Evolutionary conservation across 1,140 invertebrate genomes (phyloP).

Genomic region (Andricus grossulariae): DNA sequence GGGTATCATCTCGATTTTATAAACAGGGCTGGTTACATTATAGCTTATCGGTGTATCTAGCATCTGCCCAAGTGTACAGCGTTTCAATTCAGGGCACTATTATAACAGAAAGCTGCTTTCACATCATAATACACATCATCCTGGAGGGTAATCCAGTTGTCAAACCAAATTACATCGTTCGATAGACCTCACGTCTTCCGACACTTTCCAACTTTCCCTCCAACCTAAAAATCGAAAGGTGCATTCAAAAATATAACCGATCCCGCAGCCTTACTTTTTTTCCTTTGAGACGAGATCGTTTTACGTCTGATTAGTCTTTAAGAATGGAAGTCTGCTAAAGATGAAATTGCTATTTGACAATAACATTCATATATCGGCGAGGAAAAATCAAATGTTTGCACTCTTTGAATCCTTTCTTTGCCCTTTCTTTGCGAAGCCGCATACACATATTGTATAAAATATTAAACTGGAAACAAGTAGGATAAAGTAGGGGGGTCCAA

Average conservation of each 20-base stretch:
- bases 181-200: slow-evolving; percentile 37
- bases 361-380: slow-evolving; percentile 4
- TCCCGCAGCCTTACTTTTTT: slow-evolving; percentile 4
- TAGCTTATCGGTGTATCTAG: slow-evolving; percentile 59
- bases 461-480: no score
- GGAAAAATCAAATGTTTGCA: slow-evolving; percentile 25
- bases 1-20: slow-evolving; percentile 25
- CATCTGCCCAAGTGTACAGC: slow-evolving; percentile 59
- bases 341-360: slow-evolving; percentile 24
- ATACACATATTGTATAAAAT: no score
- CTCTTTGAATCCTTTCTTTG: slow-evolving; percentile 1
- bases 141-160: slow-evolving; percentile 55
- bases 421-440: no score
- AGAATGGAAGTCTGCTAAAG: neutral
- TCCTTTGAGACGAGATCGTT: slow-evolving; percentile 12
- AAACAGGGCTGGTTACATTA: slow-evolving; percentile 31
- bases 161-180: slow-evolving; percentile 61
- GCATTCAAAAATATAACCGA: slow-evolving; percentile 8
- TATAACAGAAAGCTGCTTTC: slow-evolving; percentile 46
- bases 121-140: slow-evolving; percentile 16
- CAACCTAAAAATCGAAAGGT: slow-evolving; percentile 37
- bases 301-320: slow-evolving; percentile 10
- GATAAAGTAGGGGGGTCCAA: no score
- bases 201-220: slow-evolving; percentile 42
- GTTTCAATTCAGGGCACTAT: slow-evolving; percentile 46